phyloP scores from a whole-genome alignment of 2,797 vertebrate species.

The Emys orbicularis region DNA sequence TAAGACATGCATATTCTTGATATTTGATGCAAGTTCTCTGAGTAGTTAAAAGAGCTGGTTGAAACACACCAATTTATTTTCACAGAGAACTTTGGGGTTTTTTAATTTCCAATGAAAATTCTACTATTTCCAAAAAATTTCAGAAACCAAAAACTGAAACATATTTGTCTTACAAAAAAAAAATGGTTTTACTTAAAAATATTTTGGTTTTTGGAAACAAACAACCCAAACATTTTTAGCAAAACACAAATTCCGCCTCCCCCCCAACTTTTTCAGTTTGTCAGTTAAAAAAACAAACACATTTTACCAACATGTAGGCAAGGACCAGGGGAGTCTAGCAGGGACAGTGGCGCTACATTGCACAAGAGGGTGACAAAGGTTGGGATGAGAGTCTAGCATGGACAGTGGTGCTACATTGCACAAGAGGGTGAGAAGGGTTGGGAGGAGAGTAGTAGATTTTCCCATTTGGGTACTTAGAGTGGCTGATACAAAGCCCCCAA shows the following conservation, averaged over 20 bases:
- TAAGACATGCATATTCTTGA: constrained; percentile 8
- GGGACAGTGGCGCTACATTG: neutral
- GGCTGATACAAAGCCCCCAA: too few relatives aligned
- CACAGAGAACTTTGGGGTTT: neutral
- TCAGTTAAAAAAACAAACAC: neutral
- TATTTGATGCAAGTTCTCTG: neutral
- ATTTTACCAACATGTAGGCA: constrained; percentile 31
- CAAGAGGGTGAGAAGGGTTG: neutral
- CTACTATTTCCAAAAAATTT: neutral
- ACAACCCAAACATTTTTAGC: neutral
- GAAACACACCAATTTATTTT: neutral
- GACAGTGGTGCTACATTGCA: constrained; percentile 4
- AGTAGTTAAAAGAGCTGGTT: neutral
- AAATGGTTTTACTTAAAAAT: too few relatives aligned
- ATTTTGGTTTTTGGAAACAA: neutral
- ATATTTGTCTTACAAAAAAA: neutral
- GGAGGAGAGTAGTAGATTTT: constrained; percentile 1
- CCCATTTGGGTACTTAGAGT: neutral
- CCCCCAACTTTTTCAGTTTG: too few relatives aligned
- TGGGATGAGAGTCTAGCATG: neutral
- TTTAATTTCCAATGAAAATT: neutral
- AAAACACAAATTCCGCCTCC: neutral
- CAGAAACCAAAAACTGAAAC: neutral
- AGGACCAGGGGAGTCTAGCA: neutral
- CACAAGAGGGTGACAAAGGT: neutral